Evolutionary conservation across 2,888 invertebrate species (phyloP), one percentile per base, ranked within the genome.

Genomic region (Torymus tubicola): DNA sequence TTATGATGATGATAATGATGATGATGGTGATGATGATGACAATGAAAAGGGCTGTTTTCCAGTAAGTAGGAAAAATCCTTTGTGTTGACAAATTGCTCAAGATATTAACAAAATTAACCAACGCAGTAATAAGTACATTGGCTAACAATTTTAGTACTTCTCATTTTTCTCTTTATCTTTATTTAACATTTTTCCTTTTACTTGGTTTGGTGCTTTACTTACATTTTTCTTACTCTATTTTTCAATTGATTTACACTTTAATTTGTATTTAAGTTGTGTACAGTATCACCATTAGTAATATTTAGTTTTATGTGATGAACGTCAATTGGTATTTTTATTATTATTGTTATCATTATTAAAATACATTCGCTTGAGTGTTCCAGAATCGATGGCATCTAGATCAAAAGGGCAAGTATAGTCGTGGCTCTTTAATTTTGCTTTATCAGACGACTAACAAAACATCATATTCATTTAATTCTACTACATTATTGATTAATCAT

Each of bases 21-120:
- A 85, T 83, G 82, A 84, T 84, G 82, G 63, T 82, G 85, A 86
- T 84, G 85, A 88, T 86, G 86, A 85, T 83, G 83, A 81, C 78
- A 68, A 72, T 58, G 68, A 87, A 87, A 88, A 94, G 95, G 95
- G 94, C 94, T 95, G 94, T 93, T 94, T 93, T 93, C 93, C 93
- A 93, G 94, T 94, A 94, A 94, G 94, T 94, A 94, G 93, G 92
- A 92, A 42, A 77, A 78, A 79, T 76, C 74, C 78, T 79, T 78
- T 80, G 68, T 69, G 68, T 76, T 78, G 77, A 78, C 58, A 72
- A 75, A 74, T 77, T 76, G 72, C 75, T 73, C 65, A 57, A 70
- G 61, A 53, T 70, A 80, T 50, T 78, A 82, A 76, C 58, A 73
- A 78, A 80, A 82, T 63, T 82, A 78, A 80, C 61, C 65, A 73